Evolutionary conservation across 2,797 vertebrate species (phyloP).

Genomic region (Neosalanx taihuensis): DNA sequence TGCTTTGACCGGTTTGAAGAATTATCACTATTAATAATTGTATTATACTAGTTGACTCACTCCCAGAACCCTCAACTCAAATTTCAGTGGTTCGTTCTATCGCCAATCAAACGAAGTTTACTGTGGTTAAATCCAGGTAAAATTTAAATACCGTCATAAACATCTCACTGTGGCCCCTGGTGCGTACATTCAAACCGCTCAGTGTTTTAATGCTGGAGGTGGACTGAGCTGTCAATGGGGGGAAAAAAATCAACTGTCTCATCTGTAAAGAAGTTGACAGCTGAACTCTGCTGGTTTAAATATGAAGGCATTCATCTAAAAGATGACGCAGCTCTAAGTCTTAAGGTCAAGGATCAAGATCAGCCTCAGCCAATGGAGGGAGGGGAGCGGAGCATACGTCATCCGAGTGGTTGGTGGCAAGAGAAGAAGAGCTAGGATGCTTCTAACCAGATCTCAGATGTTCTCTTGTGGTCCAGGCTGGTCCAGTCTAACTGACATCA

Average conservation of each 20-base stretch:
- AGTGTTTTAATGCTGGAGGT: conserved; percentile 24
- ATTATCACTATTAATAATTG: too few relatives aligned
- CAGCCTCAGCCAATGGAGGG: neutral
- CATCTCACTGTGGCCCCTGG: conserved; percentile 38
- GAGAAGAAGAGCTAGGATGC: neutral
- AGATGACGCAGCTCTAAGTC: neutral
- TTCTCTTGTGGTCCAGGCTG: too few relatives aligned
- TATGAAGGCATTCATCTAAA: conserved; percentile 43
- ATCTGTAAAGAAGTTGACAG: conserved; percentile 34
- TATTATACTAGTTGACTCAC: too few relatives aligned
- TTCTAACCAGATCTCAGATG: neutral
- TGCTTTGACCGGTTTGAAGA: too few relatives aligned
- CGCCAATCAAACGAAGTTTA: conserved; percentile 14
- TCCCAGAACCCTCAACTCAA: neutral
- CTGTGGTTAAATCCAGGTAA: conserved; percentile 27
- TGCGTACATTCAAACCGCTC: conserved; percentile 72
- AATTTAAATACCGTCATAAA: conserved; percentile 28
- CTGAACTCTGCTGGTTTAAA: conserved; percentile 25
- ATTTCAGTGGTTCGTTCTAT: conserved; percentile 28
- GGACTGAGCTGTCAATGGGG: conserved; percentile 58
- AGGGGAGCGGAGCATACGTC: neutral
- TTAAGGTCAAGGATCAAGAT: neutral
- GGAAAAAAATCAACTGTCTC: conserved; percentile 9
- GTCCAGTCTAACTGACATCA: neutral
- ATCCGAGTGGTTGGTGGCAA: neutral